Evolutionary conservation across 2,888 invertebrate species (phyloP).

Genomic region (Halictus ligatus): DNA sequence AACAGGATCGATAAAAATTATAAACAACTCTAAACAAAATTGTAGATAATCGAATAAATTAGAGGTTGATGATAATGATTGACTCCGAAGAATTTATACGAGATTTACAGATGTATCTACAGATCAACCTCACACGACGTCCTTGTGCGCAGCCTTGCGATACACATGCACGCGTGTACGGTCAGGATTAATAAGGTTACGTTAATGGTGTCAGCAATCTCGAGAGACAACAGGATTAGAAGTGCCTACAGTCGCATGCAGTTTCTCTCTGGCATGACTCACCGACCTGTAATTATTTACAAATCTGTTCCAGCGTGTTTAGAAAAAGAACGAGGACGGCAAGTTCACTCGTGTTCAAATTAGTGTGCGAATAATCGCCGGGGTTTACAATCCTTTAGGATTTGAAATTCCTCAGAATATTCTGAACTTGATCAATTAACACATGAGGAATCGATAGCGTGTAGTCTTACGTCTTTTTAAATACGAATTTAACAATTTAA

Average conservation of each 20-base stretch:
- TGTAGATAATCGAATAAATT: too few species aligned
- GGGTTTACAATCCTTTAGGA: neutral
- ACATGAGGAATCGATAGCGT: too few species aligned
- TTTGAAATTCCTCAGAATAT: neutral
- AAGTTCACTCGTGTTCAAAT: neutral
- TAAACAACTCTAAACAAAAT: too few species aligned
- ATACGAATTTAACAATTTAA: too few species aligned
- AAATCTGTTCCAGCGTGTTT: neutral
- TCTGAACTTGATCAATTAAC: neutral
- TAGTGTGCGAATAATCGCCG: neutral
- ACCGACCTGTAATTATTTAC: slow-evolving; percentile 34
- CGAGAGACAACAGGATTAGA: slow-evolving; percentile 31
- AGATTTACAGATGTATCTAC: slow-evolving; percentile 1
- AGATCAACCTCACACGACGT: slow-evolving; percentile 25
- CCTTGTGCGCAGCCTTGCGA: slow-evolving; percentile 63
- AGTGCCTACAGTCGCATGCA: slow-evolving; percentile 25
- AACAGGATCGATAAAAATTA: too few species aligned
- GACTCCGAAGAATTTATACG: neutral
- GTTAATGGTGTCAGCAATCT: slow-evolving; percentile 35
- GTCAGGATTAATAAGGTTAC: slow-evolving; percentile 44
- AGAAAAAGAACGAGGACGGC: neutral
- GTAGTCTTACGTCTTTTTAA: too few species aligned
- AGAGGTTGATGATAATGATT: neutral
- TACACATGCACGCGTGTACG: slow-evolving; percentile 28
- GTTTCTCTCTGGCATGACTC: slow-evolving; percentile 40